Evolutionary conservation across 2,113 vertebrate genomes (phyloP), one percentile per base, ranked within the genome.

Genomic region (Formicarius rufipectus): DNA sequence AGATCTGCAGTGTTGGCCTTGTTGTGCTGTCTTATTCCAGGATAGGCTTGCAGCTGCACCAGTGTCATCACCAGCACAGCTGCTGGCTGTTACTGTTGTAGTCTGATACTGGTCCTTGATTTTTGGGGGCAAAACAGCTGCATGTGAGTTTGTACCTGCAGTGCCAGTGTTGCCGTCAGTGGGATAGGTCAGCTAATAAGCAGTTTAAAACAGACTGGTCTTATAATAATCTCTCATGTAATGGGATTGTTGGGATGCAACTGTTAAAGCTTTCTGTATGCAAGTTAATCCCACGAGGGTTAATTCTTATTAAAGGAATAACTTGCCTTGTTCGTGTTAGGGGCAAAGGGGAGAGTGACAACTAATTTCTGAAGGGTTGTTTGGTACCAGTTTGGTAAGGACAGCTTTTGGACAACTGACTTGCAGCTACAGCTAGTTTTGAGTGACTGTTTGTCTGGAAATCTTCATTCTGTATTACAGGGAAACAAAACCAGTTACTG

Each of bases 181-280:
- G 49, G 35, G 37, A 28, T 5, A 45, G 47, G 33, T 39, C 4
- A 11, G 22, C 9, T 64, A 53, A 40, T 50, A 66, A 92, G 68
- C 53, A 68, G 52, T 81, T 85, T 33, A 20, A 69, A 76, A 12
- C 19, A 64, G 25, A 31, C 62, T 24, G 12, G 30, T 30, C 35
- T n/a, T 58, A 17, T 47, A 42, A 27, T 86, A 69, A 44, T 69
- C 47, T 55, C 30, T 86, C 83, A 37, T 24, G 3, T 83, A 63
- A 79, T 55, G 40, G 42, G 67, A 52, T 92, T 85, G 35, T 33
- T 72, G 35, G 53, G 35, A 30, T 83, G 16, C 66, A 16, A 66
- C 77, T 66, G 39, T 37, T 86, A 91, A 90, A 81, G 50, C 49
- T 92, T 74, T 88, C 31, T 74, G 56, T 75, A 39, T 72, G 58